Percentiles rank a stretch among this genome's conserved stretches.
Evolutionary conservation across 2,888 invertebrate species (phyloP).

Genomic region (Pilophorus perplexus): DNA sequence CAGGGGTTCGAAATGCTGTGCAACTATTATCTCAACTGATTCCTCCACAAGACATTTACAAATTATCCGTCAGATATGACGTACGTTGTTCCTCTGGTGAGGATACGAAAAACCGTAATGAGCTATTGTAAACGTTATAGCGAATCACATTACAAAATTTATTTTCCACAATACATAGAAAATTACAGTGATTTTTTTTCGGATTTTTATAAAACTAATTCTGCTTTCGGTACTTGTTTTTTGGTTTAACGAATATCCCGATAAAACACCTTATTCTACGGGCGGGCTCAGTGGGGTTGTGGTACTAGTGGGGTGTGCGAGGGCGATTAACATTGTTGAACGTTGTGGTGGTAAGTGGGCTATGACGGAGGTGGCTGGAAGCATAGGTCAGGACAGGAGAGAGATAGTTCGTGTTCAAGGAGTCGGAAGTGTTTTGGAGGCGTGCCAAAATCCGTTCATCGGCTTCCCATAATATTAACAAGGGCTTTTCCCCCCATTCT

Average conservation of each 20-base stretch:
- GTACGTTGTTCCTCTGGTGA: constrained; percentile 41
- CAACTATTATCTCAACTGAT: no score
- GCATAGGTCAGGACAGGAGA: constrained; percentile 3
- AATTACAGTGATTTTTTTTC: constrained; percentile 21
- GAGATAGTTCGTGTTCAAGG: background rate
- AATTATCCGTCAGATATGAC: constrained; percentile 46
- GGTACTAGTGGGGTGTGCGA: no score
- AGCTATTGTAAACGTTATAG: constrained; percentile 19
- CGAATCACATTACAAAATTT: constrained; percentile 15
- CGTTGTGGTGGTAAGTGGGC: background rate
- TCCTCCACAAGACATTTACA: no score
- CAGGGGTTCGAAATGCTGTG: no score
- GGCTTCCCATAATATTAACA: constrained; percentile 26
- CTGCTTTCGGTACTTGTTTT: no score
- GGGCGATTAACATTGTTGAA: constrained; percentile 14
- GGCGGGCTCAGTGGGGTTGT: no score
- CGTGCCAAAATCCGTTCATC: constrained; percentile 23
- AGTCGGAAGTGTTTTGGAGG: constrained; percentile 30
- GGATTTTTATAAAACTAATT: constrained; percentile 32
- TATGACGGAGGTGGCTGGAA: background rate
- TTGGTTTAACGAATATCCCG: no score
- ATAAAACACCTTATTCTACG: no score
- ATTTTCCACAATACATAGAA: constrained; percentile 18
- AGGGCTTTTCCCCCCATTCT: constrained; percentile 1
- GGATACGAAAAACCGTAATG: constrained; percentile 37